Evolutionary conservation across 92 coral and sea anemone genomes (phyloP).

Genomic region (Porites evermanni): DNA sequence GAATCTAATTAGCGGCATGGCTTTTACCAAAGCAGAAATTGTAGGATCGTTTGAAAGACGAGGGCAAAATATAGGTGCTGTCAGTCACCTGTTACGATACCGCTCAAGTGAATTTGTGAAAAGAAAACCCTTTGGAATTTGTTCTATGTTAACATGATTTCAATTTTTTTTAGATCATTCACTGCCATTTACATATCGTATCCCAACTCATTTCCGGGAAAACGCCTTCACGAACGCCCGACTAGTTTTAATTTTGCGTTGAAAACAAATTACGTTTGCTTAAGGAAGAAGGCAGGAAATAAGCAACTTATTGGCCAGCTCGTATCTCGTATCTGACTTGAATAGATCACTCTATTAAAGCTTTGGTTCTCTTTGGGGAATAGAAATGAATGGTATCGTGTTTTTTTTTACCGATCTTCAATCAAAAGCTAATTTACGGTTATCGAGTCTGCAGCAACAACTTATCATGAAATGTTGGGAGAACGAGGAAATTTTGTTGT

Average conservation of each 20-base stretch:
- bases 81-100: not conserved
- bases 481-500: not conserved
- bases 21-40: slow-evolving; percentile 3
- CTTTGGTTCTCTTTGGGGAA: slow-evolving; percentile 12
- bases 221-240: slow-evolving; percentile 21
- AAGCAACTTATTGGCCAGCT: slow-evolving; percentile 10
- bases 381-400: slow-evolving; percentile 11
- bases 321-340: slow-evolving; percentile 19
- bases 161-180: slow-evolving; percentile 23
- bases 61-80: not conserved
- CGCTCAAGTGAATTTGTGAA: not conserved
- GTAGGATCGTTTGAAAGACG: slow-evolving; percentile 3
- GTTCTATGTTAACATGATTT: not conserved
- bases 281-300: slow-evolving; percentile 28
- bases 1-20: slow-evolving; percentile 42
- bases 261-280: slow-evolving; percentile 37
- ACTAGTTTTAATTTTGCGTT: slow-evolving; percentile 28
- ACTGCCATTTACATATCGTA: slow-evolving; percentile 19
- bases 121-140: not conserved
- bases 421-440: slow-evolving; percentile 47
- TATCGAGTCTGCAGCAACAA: slow-evolving; percentile 18
- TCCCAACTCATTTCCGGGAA: slow-evolving; percentile 30
- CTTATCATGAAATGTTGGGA: not conserved
- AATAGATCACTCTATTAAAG: slow-evolving; percentile 25
- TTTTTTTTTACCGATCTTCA: slow-evolving; percentile 24